A percentile compares a stretch with the other conserved stretches of the same genome.
Conservation (phyloP, 2,888 invertebrate genomes). For the Notodonta dromedarius region DNA sequence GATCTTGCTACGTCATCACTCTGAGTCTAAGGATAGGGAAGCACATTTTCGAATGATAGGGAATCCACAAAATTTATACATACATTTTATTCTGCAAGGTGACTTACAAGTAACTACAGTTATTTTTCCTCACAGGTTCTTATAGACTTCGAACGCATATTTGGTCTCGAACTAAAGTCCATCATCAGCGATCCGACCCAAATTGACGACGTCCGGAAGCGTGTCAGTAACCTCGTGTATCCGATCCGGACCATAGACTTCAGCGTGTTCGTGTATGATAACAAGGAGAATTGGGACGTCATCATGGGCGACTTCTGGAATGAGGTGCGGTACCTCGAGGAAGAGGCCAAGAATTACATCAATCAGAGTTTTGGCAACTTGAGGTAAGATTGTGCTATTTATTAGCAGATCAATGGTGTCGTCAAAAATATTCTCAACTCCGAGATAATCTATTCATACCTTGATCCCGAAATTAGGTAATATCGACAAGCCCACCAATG, state of each 20-base stretch:
- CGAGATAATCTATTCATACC: too few species aligned
- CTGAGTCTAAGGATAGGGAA: too few species aligned
- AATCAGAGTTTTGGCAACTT: conserved; percentile 93
- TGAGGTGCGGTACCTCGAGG: conserved; percentile 89
- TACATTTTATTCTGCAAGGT: too few species aligned
- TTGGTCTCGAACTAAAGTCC: conserved; percentile 93
- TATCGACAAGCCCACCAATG: too few species aligned
- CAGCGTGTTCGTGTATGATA: conserved; percentile 91
- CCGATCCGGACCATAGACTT: conserved; percentile 92
- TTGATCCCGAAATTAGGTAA: too few species aligned
- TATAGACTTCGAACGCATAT: conserved; percentile 95
- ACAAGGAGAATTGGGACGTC: conserved; percentile 94
- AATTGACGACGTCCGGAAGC: conserved; percentile 92
- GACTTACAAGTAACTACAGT: too few species aligned
- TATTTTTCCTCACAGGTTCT: conserved; percentile 83
- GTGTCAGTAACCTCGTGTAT: conserved; percentile 90
- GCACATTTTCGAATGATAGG: too few species aligned
- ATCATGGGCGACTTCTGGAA: conserved; percentile 91
- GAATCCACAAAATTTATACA: too few species aligned
- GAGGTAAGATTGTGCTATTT: conserved; percentile 64
- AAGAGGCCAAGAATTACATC: conserved; percentile 93
- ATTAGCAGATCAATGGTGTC: too few species aligned
- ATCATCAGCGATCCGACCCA: conserved; percentile 94
- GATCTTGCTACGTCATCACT: too few species aligned
- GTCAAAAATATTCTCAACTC: too few species aligned